A percentile compares a stretch with the other conserved stretches of the same genome.
Conservation (phyloP, 2,797 vertebrate species). For the Rhyacichthys aspro region DNA sequence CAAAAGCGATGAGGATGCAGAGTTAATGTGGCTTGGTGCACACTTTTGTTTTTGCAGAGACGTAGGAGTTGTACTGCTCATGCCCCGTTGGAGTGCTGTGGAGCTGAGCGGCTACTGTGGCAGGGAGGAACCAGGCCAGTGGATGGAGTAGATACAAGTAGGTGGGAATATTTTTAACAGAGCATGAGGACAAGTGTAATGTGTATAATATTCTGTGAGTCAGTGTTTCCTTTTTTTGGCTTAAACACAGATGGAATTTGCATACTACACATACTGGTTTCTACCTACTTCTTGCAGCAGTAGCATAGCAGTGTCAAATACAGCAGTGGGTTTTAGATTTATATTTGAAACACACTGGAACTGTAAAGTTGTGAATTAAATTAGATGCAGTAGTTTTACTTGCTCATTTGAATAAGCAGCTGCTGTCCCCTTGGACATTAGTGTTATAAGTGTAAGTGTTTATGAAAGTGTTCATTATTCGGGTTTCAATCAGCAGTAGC, state of each 20-base stretch:
- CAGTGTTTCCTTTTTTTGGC: not conserved
- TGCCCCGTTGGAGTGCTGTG: constrained; percentile 6
- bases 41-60: constrained; percentile 69
- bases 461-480: constrained; percentile 11
- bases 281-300: too few species aligned
- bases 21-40: constrained; percentile 69
- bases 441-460: not conserved
- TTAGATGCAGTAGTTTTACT: too few species aligned
- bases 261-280: too few species aligned
- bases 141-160: constrained; percentile 19
- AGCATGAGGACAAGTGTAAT: not conserved
- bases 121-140: constrained; percentile 24
- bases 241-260: too few species aligned
- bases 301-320: too few species aligned
- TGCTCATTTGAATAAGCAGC: not conserved
- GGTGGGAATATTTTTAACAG: constrained; percentile 19
- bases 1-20: constrained; percentile 66
- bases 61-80: constrained; percentile 37
- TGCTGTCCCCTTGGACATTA: not conserved
- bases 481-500: constrained; percentile 31
- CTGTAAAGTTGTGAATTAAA: too few species aligned
- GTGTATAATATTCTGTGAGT: not conserved
- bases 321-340: too few species aligned
- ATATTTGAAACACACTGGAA: too few species aligned
- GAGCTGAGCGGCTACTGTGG: constrained; percentile 45